phyloP scores from a whole-genome alignment of 2,888 invertebrate genomes.

The Torymus auratus region DNA sequence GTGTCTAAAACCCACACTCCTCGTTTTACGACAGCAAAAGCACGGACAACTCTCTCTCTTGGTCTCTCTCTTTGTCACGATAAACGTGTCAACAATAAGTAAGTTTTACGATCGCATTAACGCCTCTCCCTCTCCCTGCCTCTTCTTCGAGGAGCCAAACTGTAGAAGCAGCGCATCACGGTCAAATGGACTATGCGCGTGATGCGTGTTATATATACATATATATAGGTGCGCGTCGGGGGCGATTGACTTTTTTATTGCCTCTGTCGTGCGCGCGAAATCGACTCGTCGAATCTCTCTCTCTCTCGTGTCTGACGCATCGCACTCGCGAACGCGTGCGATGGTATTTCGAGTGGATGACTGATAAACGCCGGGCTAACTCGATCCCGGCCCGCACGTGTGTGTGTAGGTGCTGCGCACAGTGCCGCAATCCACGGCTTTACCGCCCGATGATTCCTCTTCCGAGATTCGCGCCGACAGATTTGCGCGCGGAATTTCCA shows the following conservation, averaged over 20 bases:
- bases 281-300: constrained; percentile 29
- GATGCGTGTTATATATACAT: too few relatives aligned
- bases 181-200: too few relatives aligned
- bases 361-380: constrained; percentile 61
- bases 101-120: constrained; percentile 30
- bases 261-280: constrained; percentile 29
- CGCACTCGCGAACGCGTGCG: constrained; percentile 28
- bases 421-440: too few relatives aligned
- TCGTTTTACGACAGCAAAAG: background rate
- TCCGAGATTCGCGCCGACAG: too few relatives aligned
- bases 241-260: constrained; percentile 33
- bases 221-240: background rate
- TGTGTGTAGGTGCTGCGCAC: too few relatives aligned
- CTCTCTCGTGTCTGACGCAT: constrained; percentile 40
- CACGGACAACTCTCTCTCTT: background rate
- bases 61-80: background rate
- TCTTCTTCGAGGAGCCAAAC: too few relatives aligned
- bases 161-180: too few relatives aligned
- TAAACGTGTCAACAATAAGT: constrained; percentile 2
- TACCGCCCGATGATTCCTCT: too few relatives aligned
- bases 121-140: background rate
- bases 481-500: too few relatives aligned
- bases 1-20: background rate
- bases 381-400: background rate
- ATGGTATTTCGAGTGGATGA: constrained; percentile 64